Conservation (phyloP, 2,113 vertebrate genomes). For the Fregata magnificens region DNA sequence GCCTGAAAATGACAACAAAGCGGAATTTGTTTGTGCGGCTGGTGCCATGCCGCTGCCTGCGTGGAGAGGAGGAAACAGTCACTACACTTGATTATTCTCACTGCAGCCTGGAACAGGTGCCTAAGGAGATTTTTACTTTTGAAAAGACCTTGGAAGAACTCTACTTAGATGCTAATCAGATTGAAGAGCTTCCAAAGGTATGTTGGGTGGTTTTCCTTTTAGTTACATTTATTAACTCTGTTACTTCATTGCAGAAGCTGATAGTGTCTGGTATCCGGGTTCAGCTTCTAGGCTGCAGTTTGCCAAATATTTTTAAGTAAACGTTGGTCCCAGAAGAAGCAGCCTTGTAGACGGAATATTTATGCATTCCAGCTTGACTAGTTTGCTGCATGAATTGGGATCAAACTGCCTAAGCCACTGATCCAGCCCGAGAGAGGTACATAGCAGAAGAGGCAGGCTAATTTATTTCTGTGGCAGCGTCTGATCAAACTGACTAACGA, state of each 20-base stretch:
- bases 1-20: constrained; percentile 95
- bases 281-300: background rate
- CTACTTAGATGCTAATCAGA: constrained; percentile 99
- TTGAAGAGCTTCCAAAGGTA: constrained; percentile 99
- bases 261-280: background rate
- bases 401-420: background rate
- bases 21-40: constrained; percentile 94
- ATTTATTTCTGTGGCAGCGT: background rate
- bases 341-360: background rate
- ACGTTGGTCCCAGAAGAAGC: background rate
- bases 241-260: background rate
- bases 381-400: background rate
- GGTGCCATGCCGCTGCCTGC: constrained; percentile 95
- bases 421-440: background rate
- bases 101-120: constrained; percentile 98
- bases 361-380: background rate
- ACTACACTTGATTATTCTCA: constrained; percentile 98
- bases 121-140: constrained; percentile 97
- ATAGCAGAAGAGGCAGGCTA: background rate
- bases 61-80: constrained; percentile 95
- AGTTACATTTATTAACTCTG: background rate
- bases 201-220: constrained; percentile 50
- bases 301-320: background rate
- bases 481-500: background rate
- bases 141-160: constrained; percentile 99